Evolutionary conservation across 2,888 invertebrate genomes (phyloP).

Genomic region (Neoitamus cyanurus): DNA sequence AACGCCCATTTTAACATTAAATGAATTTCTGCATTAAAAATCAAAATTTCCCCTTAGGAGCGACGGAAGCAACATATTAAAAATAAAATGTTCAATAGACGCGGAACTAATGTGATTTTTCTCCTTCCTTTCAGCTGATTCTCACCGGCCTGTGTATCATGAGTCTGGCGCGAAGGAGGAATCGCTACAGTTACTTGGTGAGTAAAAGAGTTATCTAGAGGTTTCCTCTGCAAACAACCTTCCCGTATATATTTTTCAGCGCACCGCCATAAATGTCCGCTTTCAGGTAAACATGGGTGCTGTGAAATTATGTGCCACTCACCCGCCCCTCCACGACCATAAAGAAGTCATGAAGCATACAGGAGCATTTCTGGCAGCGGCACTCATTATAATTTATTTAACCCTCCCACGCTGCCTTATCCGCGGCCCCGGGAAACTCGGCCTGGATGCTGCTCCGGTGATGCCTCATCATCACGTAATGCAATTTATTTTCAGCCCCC

Average conservation of each 20-base stretch:
- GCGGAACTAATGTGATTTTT: neutral
- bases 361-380: conserved; percentile 21
- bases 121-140: conserved; percentile 73
- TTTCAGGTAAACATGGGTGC: conserved; percentile 12
- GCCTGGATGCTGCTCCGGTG: neutral
- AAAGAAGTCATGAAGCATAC: conserved; percentile 33
- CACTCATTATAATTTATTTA: conserved; percentile 37
- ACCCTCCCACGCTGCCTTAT: neutral
- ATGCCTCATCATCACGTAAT: conserved; percentile 41
- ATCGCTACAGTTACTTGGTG: conserved; percentile 90
- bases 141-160: conserved; percentile 88
- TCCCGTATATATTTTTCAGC: conserved; percentile 12
- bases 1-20: neutral
- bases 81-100: neutral
- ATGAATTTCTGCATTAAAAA: neutral
- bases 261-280: neutral
- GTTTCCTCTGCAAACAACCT: neutral
- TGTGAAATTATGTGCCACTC: conserved; percentile 21
- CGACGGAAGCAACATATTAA: neutral
- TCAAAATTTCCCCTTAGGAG: neutral
- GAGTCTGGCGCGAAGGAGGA: conserved; percentile 83
- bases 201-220: conserved; percentile 62
- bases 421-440: neutral
- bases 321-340: neutral
- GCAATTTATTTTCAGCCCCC: conserved; percentile 22